Base-by-base conservation (phyloP, 1,140 invertebrate genomes). In the Dreissena rostriformis region DNA sequence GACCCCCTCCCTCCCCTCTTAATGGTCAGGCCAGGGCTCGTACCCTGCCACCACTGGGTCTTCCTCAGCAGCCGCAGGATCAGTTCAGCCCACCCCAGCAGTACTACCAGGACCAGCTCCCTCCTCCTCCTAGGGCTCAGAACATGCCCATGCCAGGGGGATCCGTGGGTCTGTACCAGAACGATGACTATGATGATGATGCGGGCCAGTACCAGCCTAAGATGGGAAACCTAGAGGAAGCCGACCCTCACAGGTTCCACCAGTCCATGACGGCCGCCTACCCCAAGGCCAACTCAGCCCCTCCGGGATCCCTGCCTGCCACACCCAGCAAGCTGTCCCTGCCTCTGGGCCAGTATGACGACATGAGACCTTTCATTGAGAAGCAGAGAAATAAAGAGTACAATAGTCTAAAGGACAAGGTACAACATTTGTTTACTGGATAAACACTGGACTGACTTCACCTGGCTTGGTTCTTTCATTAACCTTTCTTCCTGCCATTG, bases 301-400 rank as follows among this genome's bases (percentile, higher is more conserved):
- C 61, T 24, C 26, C 17, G 6, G 39, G 74, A 15, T 80, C 78
- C 12, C 15, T 22, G 19, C 79, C 79, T 57, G 79, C 79, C 17
- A 73, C 79, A 61, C 79, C 79, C 65, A 81, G 68, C 68, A 81
- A 81, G 22, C 55, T 82, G n/a, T 77, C 82, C 0, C 51, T 84
- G 22, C 82, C 82, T 14, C 26, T 84, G 29, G 82, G 82, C 19
- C 82, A 84, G 57, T 77, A 77, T 63, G 82, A 84, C 72, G 74
- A 78, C 1, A 26, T 77, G 67, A 66, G 74, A 26, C 73, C 82
- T 22, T 76, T 84, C 15, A 26, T 77, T 51, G 82, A 77, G 12
- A 77, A 84, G 57, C 61, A 76, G 19, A 77, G 82, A 78, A 84
- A 84, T 51, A 78, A 63, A 26, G 82, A 84, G 26, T 84, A 84